These are phyloP conservation scores for Hirtodrosophila cameraria DNA, from an alignment of 2,888 invertebrate genomes.

Conservation along the genomic window DNA sequence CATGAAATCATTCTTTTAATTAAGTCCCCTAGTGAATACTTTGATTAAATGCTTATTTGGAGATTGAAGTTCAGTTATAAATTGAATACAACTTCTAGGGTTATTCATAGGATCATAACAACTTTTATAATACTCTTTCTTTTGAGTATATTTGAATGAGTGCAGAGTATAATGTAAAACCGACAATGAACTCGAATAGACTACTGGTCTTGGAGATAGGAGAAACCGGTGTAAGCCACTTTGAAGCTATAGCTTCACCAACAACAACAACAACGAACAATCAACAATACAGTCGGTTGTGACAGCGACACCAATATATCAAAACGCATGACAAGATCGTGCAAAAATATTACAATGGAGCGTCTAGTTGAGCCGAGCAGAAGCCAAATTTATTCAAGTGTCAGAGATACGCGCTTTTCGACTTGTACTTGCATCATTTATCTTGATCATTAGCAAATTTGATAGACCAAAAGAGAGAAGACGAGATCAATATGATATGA, in stretches of 20 bases:
- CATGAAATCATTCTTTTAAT: no score
- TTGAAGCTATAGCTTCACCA: slow-evolving; percentile 13
- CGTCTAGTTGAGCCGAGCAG: slow-evolving; percentile 8
- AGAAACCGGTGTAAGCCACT: slow-evolving; percentile 20
- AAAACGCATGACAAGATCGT: slow-evolving; percentile 57
- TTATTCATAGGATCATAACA: no score
- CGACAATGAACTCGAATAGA: slow-evolving; percentile 3
- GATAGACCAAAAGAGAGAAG: slow-evolving; percentile 29
- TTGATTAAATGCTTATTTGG: no score
- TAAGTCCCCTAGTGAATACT: no score
- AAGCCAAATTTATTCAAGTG: not conserved
- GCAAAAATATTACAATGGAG: slow-evolving; percentile 51
- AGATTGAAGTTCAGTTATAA: no score
- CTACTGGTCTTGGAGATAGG: slow-evolving; percentile 48
- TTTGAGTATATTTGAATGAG: no score
- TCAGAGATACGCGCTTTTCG: slow-evolving; percentile 19
- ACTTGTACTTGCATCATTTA: slow-evolving; percentile 55
- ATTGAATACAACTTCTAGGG: no score
- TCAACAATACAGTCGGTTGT: slow-evolving; percentile 33
- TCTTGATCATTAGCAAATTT: slow-evolving; percentile 55
- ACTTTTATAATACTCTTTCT: no score
- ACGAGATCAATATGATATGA: slow-evolving; percentile 1
- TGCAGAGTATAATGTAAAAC: no score
- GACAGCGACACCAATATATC: slow-evolving; percentile 46
- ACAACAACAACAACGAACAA: slow-evolving; percentile 38